Conservation (phyloP, 2,888 invertebrate genomes). For the Pammene fasciana region DNA sequence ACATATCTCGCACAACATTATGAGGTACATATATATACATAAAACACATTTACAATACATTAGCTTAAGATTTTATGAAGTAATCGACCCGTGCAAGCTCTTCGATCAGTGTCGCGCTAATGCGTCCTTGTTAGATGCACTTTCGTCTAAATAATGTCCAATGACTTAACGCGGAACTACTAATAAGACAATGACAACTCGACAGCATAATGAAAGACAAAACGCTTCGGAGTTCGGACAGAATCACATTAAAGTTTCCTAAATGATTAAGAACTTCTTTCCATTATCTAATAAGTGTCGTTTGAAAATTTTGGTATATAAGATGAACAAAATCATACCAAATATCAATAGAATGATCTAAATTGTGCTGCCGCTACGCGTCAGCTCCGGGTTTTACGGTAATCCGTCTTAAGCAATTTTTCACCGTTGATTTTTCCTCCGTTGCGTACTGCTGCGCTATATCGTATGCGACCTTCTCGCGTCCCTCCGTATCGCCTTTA, state of each 20-base stretch:
- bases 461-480: slow-evolving; percentile 23
- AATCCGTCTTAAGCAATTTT: slow-evolving; percentile 19
- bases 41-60: background rate
- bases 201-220: no score
- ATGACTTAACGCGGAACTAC: slow-evolving; percentile 1
- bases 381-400: slow-evolving; percentile 1
- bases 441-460: slow-evolving; percentile 6
- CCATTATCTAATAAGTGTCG: no score
- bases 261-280: no score
- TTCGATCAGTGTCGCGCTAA: slow-evolving; percentile 34
- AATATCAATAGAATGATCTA: no score
- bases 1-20: no score
- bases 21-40: background rate
- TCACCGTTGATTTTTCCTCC: slow-evolving; percentile 22
- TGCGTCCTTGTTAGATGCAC: slow-evolving; percentile 10
- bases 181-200: background rate
- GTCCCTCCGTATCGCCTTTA: slow-evolving; percentile 39
- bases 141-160: slow-evolving; percentile 15
- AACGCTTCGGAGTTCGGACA: no score
- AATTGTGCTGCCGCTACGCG: background rate
- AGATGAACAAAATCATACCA: no score
- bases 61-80: background rate
- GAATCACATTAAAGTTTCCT: no score
- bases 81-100: slow-evolving; percentile 13
- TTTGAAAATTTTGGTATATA: no score